Evolutionary conservation across 2,113 vertebrate species (phyloP), one percentile per base, ranked within the genome.

Genomic region (Malurus melanocephalus): DNA sequence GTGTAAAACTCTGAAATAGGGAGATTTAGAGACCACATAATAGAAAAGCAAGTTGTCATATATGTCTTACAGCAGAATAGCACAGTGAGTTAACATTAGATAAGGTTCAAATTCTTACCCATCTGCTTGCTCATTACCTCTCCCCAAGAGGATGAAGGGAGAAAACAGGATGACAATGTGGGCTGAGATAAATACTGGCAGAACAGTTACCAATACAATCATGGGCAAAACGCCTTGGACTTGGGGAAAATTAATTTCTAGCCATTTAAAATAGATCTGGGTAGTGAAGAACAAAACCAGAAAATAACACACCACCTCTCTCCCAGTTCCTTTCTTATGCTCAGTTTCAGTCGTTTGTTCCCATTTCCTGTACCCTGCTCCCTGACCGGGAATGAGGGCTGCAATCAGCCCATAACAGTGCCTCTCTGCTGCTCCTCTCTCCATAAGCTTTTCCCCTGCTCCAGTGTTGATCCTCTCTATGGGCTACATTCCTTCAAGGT

Each of bases 311-410:
- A 24, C 2, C 7, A 21, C 5, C 2, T 48, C 15, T 48, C 7
- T 10, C 2, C 16, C 20, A 26, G 3, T 7, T 5, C 2, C 1
- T 17, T 62, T 65, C 51, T 43, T 55, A 75, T 0, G 0, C 24
- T 61, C 19, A 20, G 3, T 56, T 48, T 66, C 40, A 40, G 3
- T 27, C 15, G 35, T 64, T 10, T 35, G 6, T 55, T 81, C 24
- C 23, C 21, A 68, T 11, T 12, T 69, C 12, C 21, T 71, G 32
- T 30, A 22, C 3, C 6, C 12, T 6, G 3, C 3, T 80, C 7
- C 19, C 7, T 2, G 0, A 33, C 9, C 6, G 4, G 11, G 8
- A 60, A 17, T 8, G 10, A 27, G 18, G 21, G 7, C 9, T 83
- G 7, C 16, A 16, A 40, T 38, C 21, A n/a, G 10, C 24, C 38